Base-by-base conservation (phyloP, 2,113 vertebrate species). In the Odocoileus hemionus region DNA sequence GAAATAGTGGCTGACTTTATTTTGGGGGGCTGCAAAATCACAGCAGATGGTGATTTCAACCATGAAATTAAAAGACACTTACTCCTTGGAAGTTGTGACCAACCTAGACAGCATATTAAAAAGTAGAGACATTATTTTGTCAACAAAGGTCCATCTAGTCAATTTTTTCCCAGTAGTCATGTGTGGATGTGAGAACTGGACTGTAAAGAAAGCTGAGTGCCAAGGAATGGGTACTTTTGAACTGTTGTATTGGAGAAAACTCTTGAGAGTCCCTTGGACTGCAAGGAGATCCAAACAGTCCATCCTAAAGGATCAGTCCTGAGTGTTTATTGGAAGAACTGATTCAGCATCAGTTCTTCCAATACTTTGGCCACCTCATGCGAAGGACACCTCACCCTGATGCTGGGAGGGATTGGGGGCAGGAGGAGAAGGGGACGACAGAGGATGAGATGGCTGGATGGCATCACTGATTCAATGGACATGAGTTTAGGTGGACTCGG, bases 141-240 rank as follows among this genome's bases (percentile, higher is more conserved):
- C 7, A 67, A 19, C 14, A 67, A 67, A n/a, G 3, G 33, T 67
- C 61, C 61, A 67, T 19, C 33, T n/a, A n/a, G 7, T 67, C 61
- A 67, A 67, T 39, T 39, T 67, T 67, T 67, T n/a, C 9, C 4
- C 33, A 67, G 61, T n/a, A 19, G 8, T 67, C 61, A 9, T 67
- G 33, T n/a, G 19, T n/a, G 33, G 61, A 67, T 67, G 61, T n/a
- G 33, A 67, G 16, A 8, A 1, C 19, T 67, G 16, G 33, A 67
- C 1, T n/a, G 7, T n/a, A 8, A 67, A 10, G 61, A 67, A 67
- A 19, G 61, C 16, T n/a, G 30, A 67, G 33, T 0, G 0, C 33
- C 0, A 2, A n/a, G n/a, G 33, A 67, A n/a, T 17, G 17, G 16
- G n/a, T 67, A 33, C 16, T 67, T 67, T n/a, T 67, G 61, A n/a